These are phyloP conservation scores for Silvanus unidentatus DNA, from an alignment of 2,888 invertebrate genomes.

Conservation along the genomic window DNA sequence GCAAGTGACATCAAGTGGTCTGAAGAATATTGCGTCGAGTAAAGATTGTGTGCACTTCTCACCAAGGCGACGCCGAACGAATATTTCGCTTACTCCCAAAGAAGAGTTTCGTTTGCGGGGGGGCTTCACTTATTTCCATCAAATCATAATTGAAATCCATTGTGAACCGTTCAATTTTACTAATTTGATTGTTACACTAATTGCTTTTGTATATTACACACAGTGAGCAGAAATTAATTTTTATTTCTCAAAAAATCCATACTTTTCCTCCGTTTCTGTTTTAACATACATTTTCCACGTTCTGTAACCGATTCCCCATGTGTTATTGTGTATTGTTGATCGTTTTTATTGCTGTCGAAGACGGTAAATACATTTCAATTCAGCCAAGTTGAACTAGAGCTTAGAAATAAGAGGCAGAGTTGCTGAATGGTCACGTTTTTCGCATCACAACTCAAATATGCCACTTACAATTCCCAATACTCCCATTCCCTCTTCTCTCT, in stretches of 20 bases:
- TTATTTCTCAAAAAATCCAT: no score
- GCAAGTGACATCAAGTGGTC: conserved; percentile 47
- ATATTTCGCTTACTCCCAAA: not conserved
- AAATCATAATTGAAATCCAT: no score
- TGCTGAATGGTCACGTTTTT: conserved; percentile 36
- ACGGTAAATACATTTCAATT: conserved; percentile 26
- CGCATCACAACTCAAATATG: conserved; percentile 34
- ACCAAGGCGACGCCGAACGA: not conserved
- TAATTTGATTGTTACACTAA: no score
- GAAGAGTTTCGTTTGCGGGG: not conserved
- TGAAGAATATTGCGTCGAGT: conserved; percentile 33
- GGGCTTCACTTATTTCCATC: no score
- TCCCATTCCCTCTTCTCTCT: not conserved
- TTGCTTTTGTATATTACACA: no score
- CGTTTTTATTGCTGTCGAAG: conserved; percentile 6
- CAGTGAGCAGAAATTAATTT: no score
- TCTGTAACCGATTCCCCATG: no score
- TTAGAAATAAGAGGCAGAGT: conserved; percentile 37
- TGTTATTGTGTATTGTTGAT: not conserved
- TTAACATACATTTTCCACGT: no score
- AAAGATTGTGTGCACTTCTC: conserved; percentile 2
- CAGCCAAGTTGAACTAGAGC: conserved; percentile 31
- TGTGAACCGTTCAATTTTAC: no score
- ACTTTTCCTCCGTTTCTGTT: no score
- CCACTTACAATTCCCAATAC: conserved; percentile 24